These are phyloP conservation scores for Elgaria multicarinata DNA, from an alignment of 2,113 vertebrate genomes.

Conservation along the genomic window DNA sequence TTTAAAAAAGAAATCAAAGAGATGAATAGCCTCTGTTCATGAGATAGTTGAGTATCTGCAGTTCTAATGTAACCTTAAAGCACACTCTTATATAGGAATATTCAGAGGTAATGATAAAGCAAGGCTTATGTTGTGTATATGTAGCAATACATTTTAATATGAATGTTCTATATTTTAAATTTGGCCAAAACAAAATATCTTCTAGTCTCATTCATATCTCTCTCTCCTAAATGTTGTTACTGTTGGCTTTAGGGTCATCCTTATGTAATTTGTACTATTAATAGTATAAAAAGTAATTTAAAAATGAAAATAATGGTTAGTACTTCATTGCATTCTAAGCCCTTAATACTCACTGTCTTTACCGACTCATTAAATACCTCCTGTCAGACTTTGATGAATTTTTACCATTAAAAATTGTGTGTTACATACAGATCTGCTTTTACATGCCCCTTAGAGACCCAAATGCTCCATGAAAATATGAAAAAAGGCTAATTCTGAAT, in stretches of 20 bases:
- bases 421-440: conserved; percentile 65
- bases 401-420: conserved; percentile 71
- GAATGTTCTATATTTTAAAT: neutral
- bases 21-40: neutral
- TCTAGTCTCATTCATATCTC: neutral
- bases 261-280: conserved; percentile 31
- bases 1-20: neutral
- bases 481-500: conserved; percentile 65
- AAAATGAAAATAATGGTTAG: conserved; percentile 31
- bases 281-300: conserved; percentile 44
- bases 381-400: conserved; percentile 71
- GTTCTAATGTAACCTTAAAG: neutral
- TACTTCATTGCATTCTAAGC: conserved; percentile 36
- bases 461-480: conserved; percentile 61
- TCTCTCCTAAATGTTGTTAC: conserved; percentile 29
- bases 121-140: neutral
- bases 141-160: conserved; percentile 11
- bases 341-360: conserved; percentile 63
- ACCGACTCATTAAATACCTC: conserved; percentile 67
- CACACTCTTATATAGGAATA: neutral
- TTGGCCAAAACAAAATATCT: neutral
- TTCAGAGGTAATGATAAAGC: neutral
- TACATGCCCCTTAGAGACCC: conserved; percentile 59
- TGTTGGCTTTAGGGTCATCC: neutral
- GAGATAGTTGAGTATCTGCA: neutral